A percentile compares a stretch with the other conserved stretches of the same genome.
phyloP scores from a whole-genome alignment of 2,113 vertebrate species.

The Eidolon helvum region DNA sequence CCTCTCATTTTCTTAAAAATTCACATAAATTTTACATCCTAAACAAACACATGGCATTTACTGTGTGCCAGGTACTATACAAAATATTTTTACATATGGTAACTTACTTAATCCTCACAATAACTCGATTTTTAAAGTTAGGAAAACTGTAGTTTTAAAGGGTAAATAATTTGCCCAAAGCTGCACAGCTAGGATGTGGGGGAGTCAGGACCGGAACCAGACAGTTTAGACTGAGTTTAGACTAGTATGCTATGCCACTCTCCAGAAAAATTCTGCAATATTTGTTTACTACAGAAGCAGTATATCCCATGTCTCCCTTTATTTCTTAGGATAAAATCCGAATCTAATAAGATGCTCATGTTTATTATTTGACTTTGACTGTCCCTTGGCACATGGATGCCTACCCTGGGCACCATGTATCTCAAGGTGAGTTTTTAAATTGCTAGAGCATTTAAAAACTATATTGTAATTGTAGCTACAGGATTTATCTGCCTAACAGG shows the following conservation, averaged over 20 bases:
- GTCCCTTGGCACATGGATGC: neutral
- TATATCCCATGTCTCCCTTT: neutral
- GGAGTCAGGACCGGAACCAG: neutral
- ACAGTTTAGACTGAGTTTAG: neutral
- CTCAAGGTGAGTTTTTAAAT: neutral
- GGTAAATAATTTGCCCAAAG: neutral
- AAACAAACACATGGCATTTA: neutral
- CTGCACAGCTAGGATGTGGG: neutral
- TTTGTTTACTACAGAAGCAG: neutral
- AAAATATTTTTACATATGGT: neutral
- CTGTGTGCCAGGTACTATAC: neutral
- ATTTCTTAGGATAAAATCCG: neutral
- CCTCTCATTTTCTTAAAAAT: neutral
- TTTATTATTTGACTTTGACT: neutral
- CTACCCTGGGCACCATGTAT: neutral
- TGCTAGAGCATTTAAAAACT: neutral
- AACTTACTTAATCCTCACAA: neutral
- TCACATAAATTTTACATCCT: neutral
- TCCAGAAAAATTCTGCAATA: neutral
- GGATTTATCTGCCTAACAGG: neutral
- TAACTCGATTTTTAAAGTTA: neutral
- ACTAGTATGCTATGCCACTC: neutral
- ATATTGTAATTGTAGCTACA: neutral
- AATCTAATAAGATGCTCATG: neutral
- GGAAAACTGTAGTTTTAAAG: neutral